These are phyloP conservation scores for Astreopora myriophthalma DNA, from an alignment of 64 coral and sea anemone species.

Conservation along the genomic window DNA sequence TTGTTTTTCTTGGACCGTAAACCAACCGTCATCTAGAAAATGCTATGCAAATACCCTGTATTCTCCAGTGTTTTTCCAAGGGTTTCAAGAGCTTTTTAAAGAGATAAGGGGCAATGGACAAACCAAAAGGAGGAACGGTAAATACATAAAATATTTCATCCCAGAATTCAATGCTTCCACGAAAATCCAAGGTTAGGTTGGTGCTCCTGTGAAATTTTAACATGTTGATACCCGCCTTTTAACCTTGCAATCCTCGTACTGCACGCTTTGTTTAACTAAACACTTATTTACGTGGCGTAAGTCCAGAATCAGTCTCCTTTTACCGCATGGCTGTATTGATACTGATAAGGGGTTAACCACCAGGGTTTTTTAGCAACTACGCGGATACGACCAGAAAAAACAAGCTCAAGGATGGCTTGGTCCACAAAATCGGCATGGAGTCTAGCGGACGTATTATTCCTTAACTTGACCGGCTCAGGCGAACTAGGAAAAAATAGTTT, in stretches of 20 bases:
- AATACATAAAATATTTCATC: neutral
- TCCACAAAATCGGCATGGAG: too few species aligned
- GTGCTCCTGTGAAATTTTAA: neutral
- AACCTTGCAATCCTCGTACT: constrained; percentile 50
- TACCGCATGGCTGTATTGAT: neutral
- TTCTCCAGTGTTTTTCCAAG: constrained; percentile 13
- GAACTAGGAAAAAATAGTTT: too few species aligned
- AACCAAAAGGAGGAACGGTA: neutral
- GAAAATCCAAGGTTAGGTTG: neutral
- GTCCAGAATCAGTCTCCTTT: constrained; percentile 58
- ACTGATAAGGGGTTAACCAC: constrained; percentile 50
- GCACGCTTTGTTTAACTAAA: neutral
- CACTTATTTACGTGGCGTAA: constrained; percentile 37
- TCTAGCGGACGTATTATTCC: too few species aligned
- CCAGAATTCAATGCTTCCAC: neutral
- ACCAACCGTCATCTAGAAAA: constrained; percentile 14
- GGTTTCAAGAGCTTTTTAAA: neutral
- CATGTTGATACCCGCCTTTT: neutral
- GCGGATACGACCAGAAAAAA: too few species aligned
- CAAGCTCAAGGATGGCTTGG: too few species aligned
- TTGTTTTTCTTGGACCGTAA: neutral
- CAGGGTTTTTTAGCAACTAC: neutral
- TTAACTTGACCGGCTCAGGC: too few species aligned
- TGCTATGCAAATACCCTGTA: constrained; percentile 52
- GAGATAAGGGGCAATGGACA: neutral